Evolutionary conservation across 1,140 invertebrate species (phyloP), one percentile per base, ranked within the genome.

Genomic region (Drosophila watanabei): DNA sequence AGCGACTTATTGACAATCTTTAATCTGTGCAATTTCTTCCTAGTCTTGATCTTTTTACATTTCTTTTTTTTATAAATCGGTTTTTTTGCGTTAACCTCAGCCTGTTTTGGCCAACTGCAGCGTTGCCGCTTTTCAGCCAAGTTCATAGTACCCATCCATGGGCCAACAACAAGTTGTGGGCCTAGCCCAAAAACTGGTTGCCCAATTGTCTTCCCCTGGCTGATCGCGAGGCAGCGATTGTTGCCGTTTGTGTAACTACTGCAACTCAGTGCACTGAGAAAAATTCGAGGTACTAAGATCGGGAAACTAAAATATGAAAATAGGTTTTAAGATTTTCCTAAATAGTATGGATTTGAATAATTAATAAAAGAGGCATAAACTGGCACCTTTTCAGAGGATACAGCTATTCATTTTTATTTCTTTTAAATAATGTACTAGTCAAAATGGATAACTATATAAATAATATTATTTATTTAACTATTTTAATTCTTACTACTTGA

Each of bases 101-200:
- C 70, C 43, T 72, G 61, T 61, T 60, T 59, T 69, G 48, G 37
- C 54, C 54, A 24, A 79, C 2, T 39, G 65, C 72, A 57, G 33
- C 54, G 82, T 86, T 87, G 83, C 83, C 83, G 57, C 37, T 66
- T 69, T 88, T 77, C 84, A 73, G 46, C 56, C 82, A 84, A 84
- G 81, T 86, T 86, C 78, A 85, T 75, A 75, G 72, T 75, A 75
- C 72, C 71, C 70, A 73, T 71, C 35, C 33, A 52, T 10, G 6
- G 66, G 30, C 52, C 70, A 71, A 49, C 66, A 72, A 72, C 70
- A 71, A 59, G 70, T 71, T 72, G 52, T 62, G 69, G 70, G 70
- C 70, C 72, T 75, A 75, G 59, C 58, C 72, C 72, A 76, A 76
- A 76, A 76, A 76, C 73, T 76, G 73, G 73, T 76, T 76, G 72